Percentiles rank a stretch among this genome's conserved stretches.
Conservation (phyloP, 2,113 vertebrate genomes). For the Vireo altiloquus region DNA sequence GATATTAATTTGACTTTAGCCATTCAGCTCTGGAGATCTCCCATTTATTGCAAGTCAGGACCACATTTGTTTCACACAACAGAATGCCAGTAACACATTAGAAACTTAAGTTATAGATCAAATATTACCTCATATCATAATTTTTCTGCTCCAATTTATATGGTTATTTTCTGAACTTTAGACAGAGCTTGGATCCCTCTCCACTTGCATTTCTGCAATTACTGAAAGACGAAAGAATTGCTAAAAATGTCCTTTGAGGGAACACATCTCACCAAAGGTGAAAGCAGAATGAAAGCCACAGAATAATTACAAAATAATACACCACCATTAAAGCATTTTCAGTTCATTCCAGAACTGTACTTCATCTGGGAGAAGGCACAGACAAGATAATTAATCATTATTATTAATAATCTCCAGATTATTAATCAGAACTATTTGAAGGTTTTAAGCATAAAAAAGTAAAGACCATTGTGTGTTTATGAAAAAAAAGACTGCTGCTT, state of each 20-base stretch:
- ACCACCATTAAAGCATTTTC: not conserved
- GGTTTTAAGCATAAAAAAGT: not conserved
- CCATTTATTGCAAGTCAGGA: not conserved
- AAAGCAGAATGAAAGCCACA: not conserved
- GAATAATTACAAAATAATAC: not conserved
- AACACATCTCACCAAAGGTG: not conserved
- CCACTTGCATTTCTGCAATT: not conserved
- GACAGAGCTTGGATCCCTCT: not conserved
- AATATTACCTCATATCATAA: not conserved
- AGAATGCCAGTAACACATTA: not conserved
- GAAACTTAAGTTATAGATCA: not conserved
- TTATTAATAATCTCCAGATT: not conserved
- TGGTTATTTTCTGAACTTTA: not conserved
- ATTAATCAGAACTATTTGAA: not conserved
- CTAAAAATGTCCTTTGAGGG: not conserved
- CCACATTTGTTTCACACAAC: fast-evolving
- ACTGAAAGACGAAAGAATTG: not conserved
- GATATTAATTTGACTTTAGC: not conserved
- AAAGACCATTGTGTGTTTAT: not conserved
- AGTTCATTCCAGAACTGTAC: not conserved
- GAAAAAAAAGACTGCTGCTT: not conserved
- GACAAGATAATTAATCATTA: too few relatives aligned
- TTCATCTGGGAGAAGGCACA: not conserved
- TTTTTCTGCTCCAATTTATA: not conserved
- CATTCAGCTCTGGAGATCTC: not conserved